These are phyloP conservation scores for Chrysocyon brachyurus DNA, from an alignment of 2,797 vertebrate genomes.

Conservation along the genomic window DNA sequence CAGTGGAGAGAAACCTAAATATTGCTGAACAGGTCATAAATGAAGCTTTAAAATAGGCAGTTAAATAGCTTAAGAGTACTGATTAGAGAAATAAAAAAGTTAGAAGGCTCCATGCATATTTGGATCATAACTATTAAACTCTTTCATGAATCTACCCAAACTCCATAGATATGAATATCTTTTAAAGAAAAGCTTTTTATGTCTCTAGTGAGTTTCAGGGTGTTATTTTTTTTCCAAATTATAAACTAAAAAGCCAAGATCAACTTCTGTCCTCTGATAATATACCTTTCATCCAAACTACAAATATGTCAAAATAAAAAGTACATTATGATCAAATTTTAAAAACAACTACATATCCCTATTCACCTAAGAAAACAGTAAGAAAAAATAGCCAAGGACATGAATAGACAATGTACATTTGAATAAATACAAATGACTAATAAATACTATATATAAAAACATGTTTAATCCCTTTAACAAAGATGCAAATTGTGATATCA, in stretches of 20 bases:
- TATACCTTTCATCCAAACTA: conserved; percentile 4
- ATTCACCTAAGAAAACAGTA: conserved; percentile 24
- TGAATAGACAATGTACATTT: neutral
- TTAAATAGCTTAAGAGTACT: conserved; percentile 18
- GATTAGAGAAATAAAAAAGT: conserved; percentile 59
- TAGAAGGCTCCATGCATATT: conserved; percentile 37
- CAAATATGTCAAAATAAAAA: conserved; percentile 58
- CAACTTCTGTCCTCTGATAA: conserved; percentile 30
- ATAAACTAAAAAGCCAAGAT: conserved; percentile 8
- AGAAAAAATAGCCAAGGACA: neutral
- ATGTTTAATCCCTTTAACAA: neutral
- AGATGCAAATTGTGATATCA: neutral
- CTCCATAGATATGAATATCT: neutral
- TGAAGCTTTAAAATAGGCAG: conserved; percentile 38
- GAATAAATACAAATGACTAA: neutral
- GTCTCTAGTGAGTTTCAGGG: neutral
- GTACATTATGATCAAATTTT: conserved; percentile 6
- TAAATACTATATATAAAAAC: neutral
- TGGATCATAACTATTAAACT: conserved; percentile 8
- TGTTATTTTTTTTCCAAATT: neutral
- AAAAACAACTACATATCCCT: conserved; percentile 14
- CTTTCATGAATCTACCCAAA: conserved; percentile 34
- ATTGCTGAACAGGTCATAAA: conserved; percentile 63
- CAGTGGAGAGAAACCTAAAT: conserved; percentile 73
- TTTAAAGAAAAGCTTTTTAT: conserved; percentile 58